A percentile compares a stretch with the other conserved stretches of the same genome.
Evolutionary conservation across 2,797 vertebrate species (phyloP).

Genomic region (Fringilla coelebs): DNA sequence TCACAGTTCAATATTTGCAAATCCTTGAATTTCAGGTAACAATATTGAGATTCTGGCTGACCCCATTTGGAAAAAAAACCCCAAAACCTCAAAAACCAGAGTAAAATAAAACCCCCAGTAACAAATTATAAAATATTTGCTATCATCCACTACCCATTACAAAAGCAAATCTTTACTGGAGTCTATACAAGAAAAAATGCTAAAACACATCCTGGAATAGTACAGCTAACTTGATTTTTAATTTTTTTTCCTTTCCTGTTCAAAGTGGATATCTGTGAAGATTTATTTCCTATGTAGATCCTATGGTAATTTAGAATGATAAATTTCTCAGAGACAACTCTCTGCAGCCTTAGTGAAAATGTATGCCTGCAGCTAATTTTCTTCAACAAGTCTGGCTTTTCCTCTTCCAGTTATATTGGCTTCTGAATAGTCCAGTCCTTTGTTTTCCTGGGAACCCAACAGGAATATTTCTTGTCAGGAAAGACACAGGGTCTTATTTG

Average conservation of each 20-base stretch:
- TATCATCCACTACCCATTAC: neutral
- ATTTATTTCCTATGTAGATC: slow-evolving; percentile 36
- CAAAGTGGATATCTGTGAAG: neutral
- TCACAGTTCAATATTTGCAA: neutral
- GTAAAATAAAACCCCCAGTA: neutral
- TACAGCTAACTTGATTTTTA: neutral
- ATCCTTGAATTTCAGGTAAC: neutral
- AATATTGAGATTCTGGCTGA: neutral
- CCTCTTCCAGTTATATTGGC: neutral
- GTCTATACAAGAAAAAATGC: neutral
- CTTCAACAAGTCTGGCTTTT: neutral
- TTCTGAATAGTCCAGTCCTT: slow-evolving; percentile 14
- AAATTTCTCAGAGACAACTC: slow-evolving; percentile 12
- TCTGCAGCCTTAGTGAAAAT: slow-evolving; percentile 20
- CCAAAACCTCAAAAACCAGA: neutral
- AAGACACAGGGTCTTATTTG: neutral
- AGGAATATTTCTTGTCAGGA: neutral
- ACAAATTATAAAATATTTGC: neutral
- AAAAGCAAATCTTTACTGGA: neutral
- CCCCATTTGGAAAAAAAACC: fast-evolving
- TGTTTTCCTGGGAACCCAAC: neutral
- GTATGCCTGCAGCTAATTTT: slow-evolving; percentile 38
- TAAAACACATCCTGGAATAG: neutral
- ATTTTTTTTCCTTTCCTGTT: neutral
- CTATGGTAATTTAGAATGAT: slow-evolving; percentile 31